phyloP scores from a whole-genome alignment of 2,797 vertebrate species.

The Dipus sagitta region DNA sequence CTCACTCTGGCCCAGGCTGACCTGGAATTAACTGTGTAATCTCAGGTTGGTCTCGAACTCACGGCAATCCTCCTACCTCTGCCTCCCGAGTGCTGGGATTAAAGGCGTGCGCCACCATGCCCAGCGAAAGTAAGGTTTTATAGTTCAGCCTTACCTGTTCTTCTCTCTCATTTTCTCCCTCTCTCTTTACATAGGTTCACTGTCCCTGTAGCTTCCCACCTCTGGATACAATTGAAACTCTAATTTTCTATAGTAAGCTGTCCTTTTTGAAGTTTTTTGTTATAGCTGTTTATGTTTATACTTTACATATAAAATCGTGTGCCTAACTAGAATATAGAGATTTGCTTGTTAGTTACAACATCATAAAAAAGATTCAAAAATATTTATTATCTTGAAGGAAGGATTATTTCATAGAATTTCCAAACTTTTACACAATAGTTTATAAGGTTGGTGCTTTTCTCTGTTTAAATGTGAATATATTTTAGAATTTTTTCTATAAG shows the following conservation, averaged over 20 bases:
- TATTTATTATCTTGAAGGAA: neutral
- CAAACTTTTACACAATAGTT: neutral
- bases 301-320: neutral
- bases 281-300: neutral
- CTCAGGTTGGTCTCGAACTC: too few relatives aligned
- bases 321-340: neutral
- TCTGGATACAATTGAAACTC: neutral
- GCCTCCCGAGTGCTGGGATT: too few relatives aligned
- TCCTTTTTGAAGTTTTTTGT: neutral
- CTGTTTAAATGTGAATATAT: slow-evolving; percentile 13
- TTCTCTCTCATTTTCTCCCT: too few relatives aligned
- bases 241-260: neutral
- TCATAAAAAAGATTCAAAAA: slow-evolving; percentile 24
- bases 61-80: too few relatives aligned
- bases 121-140: too few relatives aligned
- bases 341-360: neutral
- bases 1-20: too few relatives aligned
- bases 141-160: too few relatives aligned
- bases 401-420: neutral
- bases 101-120: too few relatives aligned
- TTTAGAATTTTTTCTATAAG: neutral
- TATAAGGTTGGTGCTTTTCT: neutral
- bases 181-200: neutral
- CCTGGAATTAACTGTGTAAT: too few relatives aligned
- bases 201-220: neutral